Base-by-base conservation (phyloP, 2,113 vertebrate genomes). In the Pollachius pollachius region DNA sequence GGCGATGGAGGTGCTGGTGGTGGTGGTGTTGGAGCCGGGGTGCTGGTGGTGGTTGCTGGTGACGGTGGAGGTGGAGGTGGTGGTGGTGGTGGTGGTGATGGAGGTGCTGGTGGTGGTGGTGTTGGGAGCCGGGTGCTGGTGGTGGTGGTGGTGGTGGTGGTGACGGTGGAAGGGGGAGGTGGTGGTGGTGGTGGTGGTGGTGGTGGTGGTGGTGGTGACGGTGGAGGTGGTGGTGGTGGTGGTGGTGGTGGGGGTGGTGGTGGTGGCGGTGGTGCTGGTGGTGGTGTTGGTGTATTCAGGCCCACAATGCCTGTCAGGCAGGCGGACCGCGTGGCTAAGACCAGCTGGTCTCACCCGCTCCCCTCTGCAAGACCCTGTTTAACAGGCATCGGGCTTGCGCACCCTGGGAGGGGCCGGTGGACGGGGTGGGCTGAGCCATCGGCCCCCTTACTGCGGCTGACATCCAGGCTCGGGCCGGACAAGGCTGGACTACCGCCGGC, bases 311-410 rank as follows among this genome's bases (percentile, higher is more conserved):
- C 69, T 80, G 78, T 80, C 80, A 80, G 75, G 62, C 75, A 79
- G 74, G 73, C 82, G 81, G 79, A 84, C 74, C 77, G 80, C 63
- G 76, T 77, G 69, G 75, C 67, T 74, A 74, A 64, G 79, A 77
- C 78, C 52, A 70, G 68, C 78, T 73, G 52, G 30, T 30, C 30
- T 30, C 30, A 6, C 30, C 67, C 75, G 71, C 83, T 76, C 75
- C 74, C 16, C 54, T 4, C 15, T 70, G 82, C 77, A 77, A 78
- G 77, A 81, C 82, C 76, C 81, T 84, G 78, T 68, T 87, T 85
- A 84, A 75, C 81, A 89, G 84, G 85, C 86, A 79, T 75, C 79
- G 70, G 78, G 73, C 82, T 84, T 70, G 17, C 81, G 75, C 74
- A 56, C 74, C 86, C 74, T 69, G 59, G 70, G 65, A 80, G 76